Evolutionary conservation across 2,797 vertebrate species (phyloP), one percentile per base, ranked within the genome.

Genomic region (Scarus forsteni): DNA sequence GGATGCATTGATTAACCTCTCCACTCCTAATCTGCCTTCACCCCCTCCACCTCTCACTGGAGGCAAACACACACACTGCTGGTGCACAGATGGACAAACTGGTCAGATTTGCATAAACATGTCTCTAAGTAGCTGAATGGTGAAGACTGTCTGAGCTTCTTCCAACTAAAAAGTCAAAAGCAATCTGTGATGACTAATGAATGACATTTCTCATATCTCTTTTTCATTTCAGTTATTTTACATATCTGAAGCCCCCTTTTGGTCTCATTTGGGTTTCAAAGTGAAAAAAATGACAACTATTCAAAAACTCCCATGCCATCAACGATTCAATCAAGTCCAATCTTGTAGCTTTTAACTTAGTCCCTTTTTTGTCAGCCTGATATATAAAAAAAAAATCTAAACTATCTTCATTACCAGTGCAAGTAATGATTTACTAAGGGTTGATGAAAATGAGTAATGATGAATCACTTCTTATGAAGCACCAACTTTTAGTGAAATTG

Each of bases 1-100:
- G 87, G 88, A 91, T 85, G 85, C 91, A 93, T 94, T 92, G 92
- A 93, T 93, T 93, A 92, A 89, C 88, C 88, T 90, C 85, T 85
- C 75, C 64, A 55, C 83, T 79, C 73, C 73, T 86, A 83, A 87
- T 85, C 82, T 79, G 72, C 67, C 71, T 84, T 80, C 85, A 57
- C 66, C 83, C 66, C 77, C 81, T 75, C 75, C 72, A 70, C 39
- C 68, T 56, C 61, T 59, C 57, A 60, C 62, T 62, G 71, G 74
- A 70, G 46, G 60, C 60, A 77, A 59, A 65, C 64, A 80, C 65
- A 75, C 73, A 73, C 45, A 71, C 53, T 49, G 67, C 36, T 56
- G 54, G 39, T 5, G 35, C 45, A 66, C 79, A 89, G 63, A 78
- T 73, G 64, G 70, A 78, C 80, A 68, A 54, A 53, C 46, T 53